Percentiles rank a stretch among this genome's conserved stretches.
Conservation (phyloP, 2,797 vertebrate species). For the Ciconia nigra region DNA sequence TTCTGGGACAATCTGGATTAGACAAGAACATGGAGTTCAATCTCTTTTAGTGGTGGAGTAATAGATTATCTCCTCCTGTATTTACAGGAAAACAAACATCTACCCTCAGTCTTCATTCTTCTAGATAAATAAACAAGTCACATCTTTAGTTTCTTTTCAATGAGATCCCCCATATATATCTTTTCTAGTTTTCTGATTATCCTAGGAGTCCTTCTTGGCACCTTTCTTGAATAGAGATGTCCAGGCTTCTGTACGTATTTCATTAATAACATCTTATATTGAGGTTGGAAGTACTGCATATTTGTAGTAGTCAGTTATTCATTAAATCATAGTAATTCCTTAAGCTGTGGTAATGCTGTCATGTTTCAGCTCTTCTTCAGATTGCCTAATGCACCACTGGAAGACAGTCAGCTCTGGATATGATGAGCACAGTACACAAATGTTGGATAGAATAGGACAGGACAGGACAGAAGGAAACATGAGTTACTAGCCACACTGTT, state of each 20-base stretch:
- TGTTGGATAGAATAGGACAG: neutral
- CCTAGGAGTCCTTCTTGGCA: neutral
- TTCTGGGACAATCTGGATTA: neutral
- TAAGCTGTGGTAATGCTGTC: neutral
- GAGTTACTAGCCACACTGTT: neutral
- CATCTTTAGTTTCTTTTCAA: neutral
- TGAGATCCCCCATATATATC: neutral
- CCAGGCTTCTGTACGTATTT: neutral
- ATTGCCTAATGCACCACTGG: neutral
- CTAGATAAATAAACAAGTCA: neutral
- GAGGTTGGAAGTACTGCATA: neutral
- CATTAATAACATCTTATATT: fast-evolving
- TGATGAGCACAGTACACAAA: neutral
- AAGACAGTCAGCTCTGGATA: neutral
- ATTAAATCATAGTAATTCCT: neutral
- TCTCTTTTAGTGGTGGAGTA: neutral
- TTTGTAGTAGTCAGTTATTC: neutral
- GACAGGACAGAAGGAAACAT: neutral
- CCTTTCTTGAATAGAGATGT: neutral
- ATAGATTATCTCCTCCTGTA: neutral
- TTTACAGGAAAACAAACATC: neutral
- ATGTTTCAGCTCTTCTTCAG: neutral
- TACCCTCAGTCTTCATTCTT: neutral
- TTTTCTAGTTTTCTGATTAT: neutral
- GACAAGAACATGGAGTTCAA: neutral